These are phyloP conservation scores for Scaptomyza polygonia DNA, from an alignment of 2,888 invertebrate genomes.

Conservation along the genomic window DNA sequence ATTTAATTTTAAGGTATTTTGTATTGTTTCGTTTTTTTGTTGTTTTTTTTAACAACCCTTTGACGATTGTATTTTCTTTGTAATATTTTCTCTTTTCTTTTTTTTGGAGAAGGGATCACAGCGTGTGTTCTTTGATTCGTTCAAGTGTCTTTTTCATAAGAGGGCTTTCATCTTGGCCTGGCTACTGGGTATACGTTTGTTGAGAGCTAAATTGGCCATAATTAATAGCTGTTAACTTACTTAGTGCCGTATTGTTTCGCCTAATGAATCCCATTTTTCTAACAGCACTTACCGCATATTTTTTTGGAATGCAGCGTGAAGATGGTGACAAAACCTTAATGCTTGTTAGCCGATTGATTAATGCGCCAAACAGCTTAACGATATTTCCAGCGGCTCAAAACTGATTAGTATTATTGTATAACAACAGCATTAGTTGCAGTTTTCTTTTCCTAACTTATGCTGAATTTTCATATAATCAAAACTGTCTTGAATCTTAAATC, in stretches of 20 bases:
- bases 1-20: slow-evolving; percentile 15
- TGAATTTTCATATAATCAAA: no score
- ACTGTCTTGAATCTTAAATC: no score
- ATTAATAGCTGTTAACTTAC: slow-evolving; percentile 74
- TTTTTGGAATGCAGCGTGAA: slow-evolving; percentile 46
- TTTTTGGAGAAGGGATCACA: slow-evolving; percentile 46
- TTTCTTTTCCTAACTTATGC: no score
- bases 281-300: slow-evolving; percentile 6
- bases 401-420: no score
- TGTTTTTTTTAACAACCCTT: no score
- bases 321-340: slow-evolving; percentile 18
- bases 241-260: slow-evolving; percentile 55
- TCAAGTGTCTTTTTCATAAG: slow-evolving; percentile 58
- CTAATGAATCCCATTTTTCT: slow-evolving; percentile 69
- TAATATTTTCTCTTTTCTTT: slow-evolving; percentile 40
- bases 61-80: slow-evolving; percentile 58
- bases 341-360: slow-evolving; percentile 48
- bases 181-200: slow-evolving; percentile 57
- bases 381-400: slow-evolving; percentile 2
- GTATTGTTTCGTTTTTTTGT: slow-evolving; percentile 22
- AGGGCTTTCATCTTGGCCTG: slow-evolving; percentile 42
- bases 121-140: slow-evolving; percentile 59
- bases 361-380: slow-evolving; percentile 16
- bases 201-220: slow-evolving; percentile 33
- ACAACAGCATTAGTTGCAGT: no score